Conservation (phyloP, 2,113 vertebrate genomes). For the Rousettus leschenaultii region DNA sequence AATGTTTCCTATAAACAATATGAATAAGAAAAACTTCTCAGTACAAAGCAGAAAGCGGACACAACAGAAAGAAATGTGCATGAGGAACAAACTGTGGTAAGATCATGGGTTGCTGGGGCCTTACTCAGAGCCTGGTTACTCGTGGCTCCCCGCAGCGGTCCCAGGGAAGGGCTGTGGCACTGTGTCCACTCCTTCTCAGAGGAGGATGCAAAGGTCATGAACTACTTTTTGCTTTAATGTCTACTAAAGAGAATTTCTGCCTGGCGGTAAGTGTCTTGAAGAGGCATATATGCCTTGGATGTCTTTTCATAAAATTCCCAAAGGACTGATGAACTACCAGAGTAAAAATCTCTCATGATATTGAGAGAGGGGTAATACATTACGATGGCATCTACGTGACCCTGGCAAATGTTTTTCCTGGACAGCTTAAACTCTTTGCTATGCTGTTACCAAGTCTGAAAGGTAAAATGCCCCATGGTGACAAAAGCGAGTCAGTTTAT, state of each 20-base stretch:
- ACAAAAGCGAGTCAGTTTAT: not conserved
- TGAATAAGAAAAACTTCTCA: not conserved
- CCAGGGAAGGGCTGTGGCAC: not conserved
- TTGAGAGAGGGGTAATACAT: not conserved
- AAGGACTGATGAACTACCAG: not conserved
- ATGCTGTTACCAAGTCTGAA: not conserved
- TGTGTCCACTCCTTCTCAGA: not conserved
- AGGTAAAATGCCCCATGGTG: not conserved
- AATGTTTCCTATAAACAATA: not conserved
- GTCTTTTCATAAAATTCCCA: not conserved
- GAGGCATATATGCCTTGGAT: not conserved
- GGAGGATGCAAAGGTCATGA: not conserved
- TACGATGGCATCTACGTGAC: not conserved
- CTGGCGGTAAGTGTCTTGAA: not conserved
- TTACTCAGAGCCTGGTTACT: not conserved
- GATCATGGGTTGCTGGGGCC: no score
- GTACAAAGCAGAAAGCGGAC: not conserved
- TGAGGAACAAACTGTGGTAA: not conserved
- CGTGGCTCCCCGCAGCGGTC: not conserved
- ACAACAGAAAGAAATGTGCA: not conserved
- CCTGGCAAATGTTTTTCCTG: not conserved
- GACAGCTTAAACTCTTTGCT: not conserved
- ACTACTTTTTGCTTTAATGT: conserved; percentile 8
- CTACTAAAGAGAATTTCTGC: not conserved
- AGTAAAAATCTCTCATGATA: not conserved